These are phyloP conservation scores for Gallinago nigripennis DNA, from an alignment of 2,797 vertebrate genomes.

Conservation along the genomic window DNA sequence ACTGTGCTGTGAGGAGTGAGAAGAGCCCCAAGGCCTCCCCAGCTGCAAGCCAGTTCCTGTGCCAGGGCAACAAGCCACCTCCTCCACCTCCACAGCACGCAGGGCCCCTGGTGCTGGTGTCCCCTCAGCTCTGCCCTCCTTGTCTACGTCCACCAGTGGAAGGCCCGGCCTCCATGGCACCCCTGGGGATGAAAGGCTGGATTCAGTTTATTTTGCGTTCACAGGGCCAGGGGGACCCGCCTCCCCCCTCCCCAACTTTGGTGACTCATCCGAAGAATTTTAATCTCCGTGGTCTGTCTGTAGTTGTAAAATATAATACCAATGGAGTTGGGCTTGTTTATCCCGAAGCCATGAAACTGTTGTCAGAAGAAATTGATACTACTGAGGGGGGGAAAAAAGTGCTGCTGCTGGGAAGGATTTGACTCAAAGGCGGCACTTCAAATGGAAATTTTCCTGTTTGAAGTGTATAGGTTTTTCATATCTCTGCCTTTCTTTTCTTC, in stretches of 20 bases:
- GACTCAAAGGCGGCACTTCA: constrained; percentile 52
- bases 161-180: neutral
- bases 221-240: neutral
- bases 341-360: constrained; percentile 32
- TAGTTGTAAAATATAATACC: constrained; percentile 36
- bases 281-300: constrained; percentile 8
- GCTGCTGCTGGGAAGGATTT: constrained; percentile 48
- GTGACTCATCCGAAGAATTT: constrained; percentile 52
- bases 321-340: constrained; percentile 20
- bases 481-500: neutral
- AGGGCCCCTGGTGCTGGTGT: accelerated
- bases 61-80: neutral
- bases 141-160: accelerated
- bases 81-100: accelerated
- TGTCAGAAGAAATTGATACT: constrained; percentile 62
- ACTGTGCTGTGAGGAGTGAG: neutral
- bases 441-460: constrained; percentile 69
- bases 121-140: neutral
- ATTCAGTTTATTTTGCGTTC: neutral
- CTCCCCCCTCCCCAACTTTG: neutral
- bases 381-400: neutral
- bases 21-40: neutral
- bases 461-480: constrained; percentile 48
- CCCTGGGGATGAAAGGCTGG: neutral
- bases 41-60: accelerated